Conservation (phyloP, 2,888 invertebrate species). For the Ophion costatus region DNA sequence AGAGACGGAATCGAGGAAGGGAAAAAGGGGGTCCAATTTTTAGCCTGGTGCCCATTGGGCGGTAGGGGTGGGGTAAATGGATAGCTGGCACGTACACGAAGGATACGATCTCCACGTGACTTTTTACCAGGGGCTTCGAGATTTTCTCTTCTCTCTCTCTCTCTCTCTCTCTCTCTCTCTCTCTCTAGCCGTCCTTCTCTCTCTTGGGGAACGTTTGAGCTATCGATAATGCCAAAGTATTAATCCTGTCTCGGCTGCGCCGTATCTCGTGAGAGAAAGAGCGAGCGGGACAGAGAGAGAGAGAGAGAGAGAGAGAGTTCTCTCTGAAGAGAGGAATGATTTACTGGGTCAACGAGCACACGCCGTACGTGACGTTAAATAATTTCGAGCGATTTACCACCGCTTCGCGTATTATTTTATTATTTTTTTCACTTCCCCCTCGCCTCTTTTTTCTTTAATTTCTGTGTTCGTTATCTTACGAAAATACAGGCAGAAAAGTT, state of each 20-base stretch:
- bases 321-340: slow-evolving; percentile 59
- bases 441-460: slow-evolving; percentile 18
- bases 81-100: slow-evolving; percentile 64
- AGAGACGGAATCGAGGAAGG: slow-evolving; percentile 9
- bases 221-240: slow-evolving; percentile 67
- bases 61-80: slow-evolving; percentile 50
- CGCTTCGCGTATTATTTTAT: slow-evolving; percentile 40
- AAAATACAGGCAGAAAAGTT: slow-evolving; percentile 24
- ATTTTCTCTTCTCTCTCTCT: slow-evolving; percentile 30
- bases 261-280: slow-evolving; percentile 28
- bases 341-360: slow-evolving; percentile 64
- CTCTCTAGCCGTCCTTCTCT: slow-evolving; percentile 5
- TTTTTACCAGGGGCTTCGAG: slow-evolving; percentile 60
- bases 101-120: slow-evolving; percentile 65
- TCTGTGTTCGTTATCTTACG: background rate
- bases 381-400: slow-evolving; percentile 63
- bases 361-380: slow-evolving; percentile 65
- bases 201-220: slow-evolving; percentile 46
- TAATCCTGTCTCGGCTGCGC: slow-evolving; percentile 59
- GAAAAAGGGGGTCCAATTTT: slow-evolving; percentile 40
- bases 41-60: slow-evolving; percentile 41
- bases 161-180: slow-evolving; percentile 11
- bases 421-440: background rate
- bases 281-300: slow-evolving; percentile 8
- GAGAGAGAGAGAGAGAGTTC: slow-evolving; percentile 18